Evolutionary conservation across 2,797 vertebrate genomes (phyloP), one percentile per base, ranked within the genome.

Genomic region (Pseudotriccus pelzelni): DNA sequence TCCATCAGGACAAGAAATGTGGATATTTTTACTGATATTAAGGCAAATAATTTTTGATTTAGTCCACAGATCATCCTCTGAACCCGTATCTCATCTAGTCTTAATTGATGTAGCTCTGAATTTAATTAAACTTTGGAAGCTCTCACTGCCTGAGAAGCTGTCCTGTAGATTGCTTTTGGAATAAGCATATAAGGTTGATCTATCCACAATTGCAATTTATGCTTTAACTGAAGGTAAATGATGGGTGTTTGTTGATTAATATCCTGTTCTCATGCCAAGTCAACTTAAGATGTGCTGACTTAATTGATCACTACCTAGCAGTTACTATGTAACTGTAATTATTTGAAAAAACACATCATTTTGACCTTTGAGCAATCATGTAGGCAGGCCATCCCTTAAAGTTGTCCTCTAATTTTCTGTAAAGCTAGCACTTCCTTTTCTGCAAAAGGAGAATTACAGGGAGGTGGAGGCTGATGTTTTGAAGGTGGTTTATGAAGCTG

Each of bases 51-150:
- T 44, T 36, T 91, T 93, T 0, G 0, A 90, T 93, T 86, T 84
- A 76, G 55, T 91, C 44, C 32, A 63, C 67, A 84, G 47, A 90
- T 89, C 55, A 77, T 88, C 9, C 24, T 76, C 90, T 90, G 74
- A 56, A 90, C 44, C 10, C 74, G 49, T 30, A 84, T 79, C 43
- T 88, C 70, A 79, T 63, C 63, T 66, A 73, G 58, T 55, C 39
- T 56, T 93, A 93, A 94, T 82, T 94, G 84, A 82, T 82, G 37
- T 56, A 90, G 39, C 70, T 93, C 83, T 94, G 90, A 82, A 91
- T 95, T 90, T 93, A 95, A 91, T 96, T 91, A 95, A 92, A 95
- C 79, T 94, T 95, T 86, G 77, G 88, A 93, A 93, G 67, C 55
- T 84, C 37, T 93, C 62, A 21, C 63, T 89, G 80, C 70, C 34